Evolutionary conservation across 2,888 invertebrate species (phyloP).

Genomic region (Uloborus plumipes): DNA sequence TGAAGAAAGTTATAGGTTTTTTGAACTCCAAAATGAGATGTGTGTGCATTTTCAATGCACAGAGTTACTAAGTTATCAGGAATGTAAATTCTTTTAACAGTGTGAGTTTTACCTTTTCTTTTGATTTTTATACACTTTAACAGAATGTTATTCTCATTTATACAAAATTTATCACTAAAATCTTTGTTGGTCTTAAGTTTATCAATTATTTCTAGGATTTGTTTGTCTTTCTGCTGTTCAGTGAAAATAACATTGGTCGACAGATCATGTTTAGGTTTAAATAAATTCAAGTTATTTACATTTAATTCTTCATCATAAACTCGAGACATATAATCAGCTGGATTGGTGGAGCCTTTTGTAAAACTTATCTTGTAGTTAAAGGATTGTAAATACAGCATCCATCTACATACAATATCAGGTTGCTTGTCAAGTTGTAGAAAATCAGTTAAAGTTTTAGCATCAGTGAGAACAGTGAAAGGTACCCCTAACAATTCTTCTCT

Average conservation of each 20-base stretch:
- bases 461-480: neutral
- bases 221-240: neutral
- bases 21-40: neutral
- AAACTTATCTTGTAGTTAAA: neutral
- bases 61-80: neutral
- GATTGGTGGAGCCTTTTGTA: neutral
- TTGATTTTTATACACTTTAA: neutral
- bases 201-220: neutral
- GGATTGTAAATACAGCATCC: neutral
- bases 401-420: neutral
- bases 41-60: neutral
- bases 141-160: neutral
- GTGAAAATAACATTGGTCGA: neutral
- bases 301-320: neutral
- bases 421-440: neutral
- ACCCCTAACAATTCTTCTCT: neutral
- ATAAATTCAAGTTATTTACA: neutral
- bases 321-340: neutral
- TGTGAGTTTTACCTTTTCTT: neutral
- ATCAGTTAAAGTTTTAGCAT: neutral
- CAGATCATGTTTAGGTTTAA: neutral
- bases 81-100: neutral
- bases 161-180: no score
- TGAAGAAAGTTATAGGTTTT: neutral
- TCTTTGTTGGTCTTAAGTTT: neutral